Percentiles rank a stretch among this genome's conserved stretches.
These are phyloP conservation scores for Astropecten irregularis DNA, from an alignment of 53 echinoderm and acorn worm species.

Conservation along the genomic window DNA sequence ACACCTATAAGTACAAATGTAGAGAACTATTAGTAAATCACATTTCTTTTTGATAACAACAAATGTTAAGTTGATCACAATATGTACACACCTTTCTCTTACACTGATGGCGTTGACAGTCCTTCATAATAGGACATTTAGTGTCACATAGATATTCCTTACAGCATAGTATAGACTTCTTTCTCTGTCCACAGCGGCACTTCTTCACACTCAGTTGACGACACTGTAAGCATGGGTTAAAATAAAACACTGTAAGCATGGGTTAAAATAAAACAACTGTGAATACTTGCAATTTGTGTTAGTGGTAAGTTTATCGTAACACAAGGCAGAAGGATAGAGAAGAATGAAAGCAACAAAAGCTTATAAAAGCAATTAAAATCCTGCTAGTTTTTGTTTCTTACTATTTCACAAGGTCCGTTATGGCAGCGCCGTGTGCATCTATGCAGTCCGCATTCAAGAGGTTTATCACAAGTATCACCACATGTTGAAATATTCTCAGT, in stretches of 20 bases:
- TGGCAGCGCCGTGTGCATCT: conserved; percentile 88
- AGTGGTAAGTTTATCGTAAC: too few relatives aligned
- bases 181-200: conserved; percentile 85
- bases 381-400: too few relatives aligned
- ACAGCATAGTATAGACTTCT: conserved; percentile 80
- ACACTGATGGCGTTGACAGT: conserved; percentile 89
- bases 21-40: too few relatives aligned
- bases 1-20: too few relatives aligned
- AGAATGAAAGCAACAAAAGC: too few relatives aligned
- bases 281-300: too few relatives aligned
- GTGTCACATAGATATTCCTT: conserved; percentile 90
- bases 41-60: not conserved
- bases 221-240: conserved; percentile 82
- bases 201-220: conserved; percentile 88
- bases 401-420: conserved; percentile 89
- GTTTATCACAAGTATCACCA: conserved; percentile 97
- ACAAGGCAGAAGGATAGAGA: too few relatives aligned
- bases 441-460: conserved; percentile 82
- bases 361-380: too few relatives aligned
- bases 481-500: conserved; percentile 93
- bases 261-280: too few relatives aligned
- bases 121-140: conserved; percentile 75
- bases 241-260: too few relatives aligned
- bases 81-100: conserved; percentile 86
- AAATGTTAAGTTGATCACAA: not conserved